Conservation (phyloP, 1,140 invertebrate species). For the Mesaphorura yosii region DNA sequence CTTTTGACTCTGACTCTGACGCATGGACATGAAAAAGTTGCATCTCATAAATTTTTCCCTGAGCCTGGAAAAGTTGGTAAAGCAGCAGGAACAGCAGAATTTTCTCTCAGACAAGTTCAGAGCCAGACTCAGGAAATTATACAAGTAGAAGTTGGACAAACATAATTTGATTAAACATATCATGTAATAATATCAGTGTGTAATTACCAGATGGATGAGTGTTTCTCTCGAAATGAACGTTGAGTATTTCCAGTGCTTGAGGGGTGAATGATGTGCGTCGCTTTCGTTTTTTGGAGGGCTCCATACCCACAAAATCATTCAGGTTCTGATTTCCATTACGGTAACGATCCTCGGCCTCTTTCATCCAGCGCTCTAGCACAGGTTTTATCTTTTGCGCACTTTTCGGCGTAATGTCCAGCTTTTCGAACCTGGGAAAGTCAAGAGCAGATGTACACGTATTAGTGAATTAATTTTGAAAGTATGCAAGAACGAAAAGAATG, state of each 20-base stretch:
- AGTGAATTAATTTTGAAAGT: conserved; percentile 6
- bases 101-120: no score
- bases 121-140: no score
- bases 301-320: conserved; percentile 89
- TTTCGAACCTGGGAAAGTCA: conserved; percentile 74
- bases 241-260: conserved; percentile 83
- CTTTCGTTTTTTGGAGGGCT: conserved; percentile 92
- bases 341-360: conserved; percentile 90
- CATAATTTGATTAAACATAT: no score
- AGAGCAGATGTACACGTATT: no score
- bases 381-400: conserved; percentile 98
- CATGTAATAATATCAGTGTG: no score
- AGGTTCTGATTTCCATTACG: conserved; percentile 82
- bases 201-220: conserved; percentile 89
- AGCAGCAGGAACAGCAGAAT: no score
- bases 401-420: conserved; percentile 97
- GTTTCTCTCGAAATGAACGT: conserved; percentile 90
- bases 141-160: no score
- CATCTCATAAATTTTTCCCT: no score
- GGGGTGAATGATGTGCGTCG: conserved; percentile 91
- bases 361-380: conserved; percentile 95
- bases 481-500: background rate
- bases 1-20: no score
- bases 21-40: no score
- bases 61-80: no score